Conservation (phyloP, 2,113 vertebrate genomes). For the Elephantulus edwardii region DNA sequence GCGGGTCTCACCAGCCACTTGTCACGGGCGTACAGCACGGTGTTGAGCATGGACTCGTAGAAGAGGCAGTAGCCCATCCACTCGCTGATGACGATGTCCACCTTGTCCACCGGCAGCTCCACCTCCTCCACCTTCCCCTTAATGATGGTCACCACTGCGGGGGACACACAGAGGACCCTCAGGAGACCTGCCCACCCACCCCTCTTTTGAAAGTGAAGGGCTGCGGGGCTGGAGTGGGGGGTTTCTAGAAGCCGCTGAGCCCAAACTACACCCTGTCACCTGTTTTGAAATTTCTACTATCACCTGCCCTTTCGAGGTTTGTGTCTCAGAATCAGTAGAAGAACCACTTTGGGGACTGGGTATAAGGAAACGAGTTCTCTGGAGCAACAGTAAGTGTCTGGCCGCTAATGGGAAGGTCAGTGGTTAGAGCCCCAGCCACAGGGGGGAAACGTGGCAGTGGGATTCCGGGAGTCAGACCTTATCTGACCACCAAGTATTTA, state of each 20-base stretch:
- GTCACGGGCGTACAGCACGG: conserved; percentile 93
- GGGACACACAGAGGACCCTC: not conserved
- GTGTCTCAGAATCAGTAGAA: no score
- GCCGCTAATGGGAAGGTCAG: no score
- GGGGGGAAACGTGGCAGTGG: no score
- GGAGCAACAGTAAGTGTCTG: no score
- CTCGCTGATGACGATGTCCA: conserved; percentile 96
- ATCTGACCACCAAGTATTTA: no score
- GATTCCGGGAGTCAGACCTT: no score
- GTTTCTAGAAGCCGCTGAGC: not conserved
- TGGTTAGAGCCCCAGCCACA: no score
- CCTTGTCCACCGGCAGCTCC: conserved; percentile 91
- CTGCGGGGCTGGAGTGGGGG: not conserved
- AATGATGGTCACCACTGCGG: conserved; percentile 93
- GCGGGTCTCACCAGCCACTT: conserved; percentile 92
- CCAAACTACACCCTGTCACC: not conserved
- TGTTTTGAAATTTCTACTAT: not conserved
- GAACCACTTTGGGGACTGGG: no score
- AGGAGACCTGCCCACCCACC: not conserved
- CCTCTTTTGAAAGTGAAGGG: not conserved
- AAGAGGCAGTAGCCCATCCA: conserved; percentile 98
- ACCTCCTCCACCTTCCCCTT: conserved; percentile 97
- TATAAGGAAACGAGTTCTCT: no score
- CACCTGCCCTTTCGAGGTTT: no score
- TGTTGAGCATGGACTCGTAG: conserved; percentile 97